A percentile compares a stretch with the other conserved stretches of the same genome.
Conservation (phyloP, 2,888 invertebrate species). For the Leptodirus hochenwartii region DNA sequence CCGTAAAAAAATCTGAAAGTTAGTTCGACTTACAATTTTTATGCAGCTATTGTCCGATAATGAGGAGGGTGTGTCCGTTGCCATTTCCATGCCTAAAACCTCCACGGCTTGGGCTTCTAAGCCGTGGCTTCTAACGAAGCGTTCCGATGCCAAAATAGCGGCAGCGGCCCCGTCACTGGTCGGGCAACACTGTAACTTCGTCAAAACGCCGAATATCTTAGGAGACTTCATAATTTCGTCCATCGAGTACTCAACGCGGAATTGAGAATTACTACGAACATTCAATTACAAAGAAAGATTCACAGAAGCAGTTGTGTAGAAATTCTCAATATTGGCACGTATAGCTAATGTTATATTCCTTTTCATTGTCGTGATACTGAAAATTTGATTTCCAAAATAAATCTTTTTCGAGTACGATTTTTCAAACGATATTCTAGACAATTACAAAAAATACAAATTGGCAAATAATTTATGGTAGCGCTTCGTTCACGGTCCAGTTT, state of each 20-base stretch:
- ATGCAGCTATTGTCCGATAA: conserved; percentile 69
- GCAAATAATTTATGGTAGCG: no score
- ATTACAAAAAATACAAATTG: no score
- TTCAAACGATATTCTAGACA: no score
- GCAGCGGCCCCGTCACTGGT: conserved; percentile 98
- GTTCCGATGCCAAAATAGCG: conserved; percentile 78
- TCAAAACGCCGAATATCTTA: conserved; percentile 78
- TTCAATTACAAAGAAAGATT: conserved; percentile 7
- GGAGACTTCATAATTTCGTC: conserved; percentile 81
- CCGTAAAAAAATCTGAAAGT: conserved; percentile 4
- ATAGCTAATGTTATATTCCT: no score
- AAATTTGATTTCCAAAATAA: no score
- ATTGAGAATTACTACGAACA: conserved; percentile 73
- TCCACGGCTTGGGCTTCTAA: conserved; percentile 81
- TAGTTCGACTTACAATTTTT: conserved; percentile 36
- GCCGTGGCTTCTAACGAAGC: conserved; percentile 68
- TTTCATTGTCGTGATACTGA: not conserved
- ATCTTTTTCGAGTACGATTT: no score
- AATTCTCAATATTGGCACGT: no score
- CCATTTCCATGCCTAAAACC: conserved; percentile 94
- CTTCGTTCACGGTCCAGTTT: no score
- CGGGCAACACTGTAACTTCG: conserved; percentile 94
- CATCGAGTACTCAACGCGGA: conserved; percentile 75
- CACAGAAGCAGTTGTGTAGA: conserved; percentile 2
- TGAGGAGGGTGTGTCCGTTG: conserved; percentile 74